These are phyloP conservation scores for Gandaritis pyraliata DNA, from an alignment of 2,888 invertebrate species.

Conservation along the genomic window DNA sequence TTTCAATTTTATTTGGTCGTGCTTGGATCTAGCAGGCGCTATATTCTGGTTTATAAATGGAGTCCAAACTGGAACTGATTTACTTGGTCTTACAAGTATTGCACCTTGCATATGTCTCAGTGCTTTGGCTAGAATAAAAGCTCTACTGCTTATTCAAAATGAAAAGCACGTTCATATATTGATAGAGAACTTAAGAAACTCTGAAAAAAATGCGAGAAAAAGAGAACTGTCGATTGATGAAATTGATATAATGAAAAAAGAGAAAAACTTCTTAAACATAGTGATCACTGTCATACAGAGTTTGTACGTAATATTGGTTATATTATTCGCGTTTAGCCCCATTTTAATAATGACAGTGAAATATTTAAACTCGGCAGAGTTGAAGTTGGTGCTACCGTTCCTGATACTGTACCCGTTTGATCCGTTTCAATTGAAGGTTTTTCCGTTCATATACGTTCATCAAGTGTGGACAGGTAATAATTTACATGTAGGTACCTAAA, in stretches of 20 bases:
- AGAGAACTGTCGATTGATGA: constrained; percentile 35
- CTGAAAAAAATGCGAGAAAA: constrained; percentile 47
- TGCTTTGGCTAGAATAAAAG: constrained; percentile 42
- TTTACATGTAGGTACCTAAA: too few relatives aligned
- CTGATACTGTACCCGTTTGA: constrained; percentile 65
- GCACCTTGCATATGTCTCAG: constrained; percentile 56
- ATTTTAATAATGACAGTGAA: constrained; percentile 50
- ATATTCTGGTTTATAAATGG: constrained; percentile 53
- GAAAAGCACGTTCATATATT: constrained; percentile 46
- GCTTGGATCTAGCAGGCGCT: constrained; percentile 50
- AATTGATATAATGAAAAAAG: constrained; percentile 47
- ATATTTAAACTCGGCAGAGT: constrained; percentile 52
- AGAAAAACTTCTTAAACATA: constrained; percentile 49
- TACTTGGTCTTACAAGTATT: constrained; percentile 52
- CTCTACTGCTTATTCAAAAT: constrained; percentile 44
- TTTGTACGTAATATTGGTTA: constrained; percentile 47
- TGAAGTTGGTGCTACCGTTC: constrained; percentile 60
- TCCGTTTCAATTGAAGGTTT: constrained; percentile 53
- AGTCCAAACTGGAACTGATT: constrained; percentile 47
- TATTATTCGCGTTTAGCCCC: constrained; percentile 54
- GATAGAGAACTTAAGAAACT: constrained; percentile 44
- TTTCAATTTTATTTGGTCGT: constrained; percentile 54
- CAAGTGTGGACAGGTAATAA: constrained; percentile 62
- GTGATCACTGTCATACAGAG: constrained; percentile 53
- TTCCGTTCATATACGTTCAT: constrained; percentile 62